Evolutionary conservation across 2,888 invertebrate genomes (phyloP), one percentile per base, ranked within the genome.

Genomic region (Mythimna albipuncta): DNA sequence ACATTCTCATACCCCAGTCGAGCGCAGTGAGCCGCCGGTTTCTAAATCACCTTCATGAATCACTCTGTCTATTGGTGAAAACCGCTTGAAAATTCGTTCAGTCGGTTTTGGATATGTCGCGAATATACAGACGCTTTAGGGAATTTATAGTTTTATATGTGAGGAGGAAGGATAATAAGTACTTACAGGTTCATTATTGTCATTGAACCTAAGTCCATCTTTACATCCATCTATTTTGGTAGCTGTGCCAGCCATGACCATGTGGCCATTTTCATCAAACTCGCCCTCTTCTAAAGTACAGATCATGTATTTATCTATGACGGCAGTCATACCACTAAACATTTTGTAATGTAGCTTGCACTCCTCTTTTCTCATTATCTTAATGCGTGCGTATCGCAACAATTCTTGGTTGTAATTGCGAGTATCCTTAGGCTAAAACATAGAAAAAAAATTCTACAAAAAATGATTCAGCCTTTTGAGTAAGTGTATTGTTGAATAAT

Each of bases 271-370:
- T 0, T 83, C 83, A 72, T 90, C 70, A 2, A 91, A 61, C 6
- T 85, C 84, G 0, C 91, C 89, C 6, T 64, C 44, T 9, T 72
- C 80, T 16, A 80, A 55, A 6, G 90, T 87, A 66, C 92, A 92
- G 47, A 92, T 87, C 92, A 92, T 92, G 55, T 89, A 90, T 4
- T 86, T 85, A 0, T 90, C 88, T 57, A 92, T 92, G 0, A 87
- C 69, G 1, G 52, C 6, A 5, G 6, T 69, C 70, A 91, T 75
- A 7, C 81, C 75, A 3, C 54, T 0, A 6, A 79, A 79, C 0
- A 65, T 54, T 0, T 16, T 55, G 67, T 89, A 91, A 21, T 21
- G 72, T 61, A 7, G 69, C 44, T 87, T 89, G 67, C 92, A 92
- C 5, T 68, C 52, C 3, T 75, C 38, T 66, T 89, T 89, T 7